phyloP scores from a whole-genome alignment of 1,140 invertebrate genomes.

The Anoplophora glabripennis region DNA sequence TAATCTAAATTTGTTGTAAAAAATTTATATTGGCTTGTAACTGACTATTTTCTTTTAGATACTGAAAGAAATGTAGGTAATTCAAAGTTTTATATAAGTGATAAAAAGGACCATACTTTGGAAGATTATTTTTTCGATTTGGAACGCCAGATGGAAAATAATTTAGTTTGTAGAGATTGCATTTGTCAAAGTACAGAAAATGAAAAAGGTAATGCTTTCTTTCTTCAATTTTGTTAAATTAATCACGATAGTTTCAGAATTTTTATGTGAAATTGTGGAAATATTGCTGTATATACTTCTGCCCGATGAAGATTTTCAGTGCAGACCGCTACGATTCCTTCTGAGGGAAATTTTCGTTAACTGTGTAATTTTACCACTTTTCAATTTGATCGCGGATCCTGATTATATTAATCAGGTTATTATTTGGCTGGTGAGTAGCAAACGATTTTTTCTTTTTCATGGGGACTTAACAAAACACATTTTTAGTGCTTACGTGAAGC shows the following conservation, averaged over 20 bases:
- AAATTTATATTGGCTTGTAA: neutral
- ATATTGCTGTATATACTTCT: slow-evolving; percentile 80
- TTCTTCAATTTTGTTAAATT: too few species aligned
- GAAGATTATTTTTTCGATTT: slow-evolving; percentile 84
- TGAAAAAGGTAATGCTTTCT: slow-evolving; percentile 54
- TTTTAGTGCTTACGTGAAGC: slow-evolving; percentile 74
- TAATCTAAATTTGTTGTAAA: slow-evolving; percentile 3
- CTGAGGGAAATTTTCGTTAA: slow-evolving; percentile 80
- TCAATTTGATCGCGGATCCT: slow-evolving; percentile 84
- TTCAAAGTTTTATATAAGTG: slow-evolving; percentile 36
- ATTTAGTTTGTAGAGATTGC: slow-evolving; percentile 64
- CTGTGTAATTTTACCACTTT: slow-evolving; percentile 73
- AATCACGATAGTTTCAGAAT: slow-evolving; percentile 59
- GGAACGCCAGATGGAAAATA: slow-evolving; percentile 82
- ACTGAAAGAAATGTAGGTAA: slow-evolving; percentile 31
- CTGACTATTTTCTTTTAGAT: slow-evolving; percentile 26
- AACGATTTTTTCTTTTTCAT: neutral
- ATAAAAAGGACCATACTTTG: slow-evolving; percentile 51
- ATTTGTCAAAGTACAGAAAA: slow-evolving; percentile 62
- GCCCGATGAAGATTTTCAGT: slow-evolving; percentile 83
- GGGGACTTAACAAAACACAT: neutral
- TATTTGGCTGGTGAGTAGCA: slow-evolving; percentile 76
- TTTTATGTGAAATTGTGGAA: slow-evolving; percentile 81
- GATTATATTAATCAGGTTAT: slow-evolving; percentile 93
- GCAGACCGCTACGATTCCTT: slow-evolving; percentile 73